Conservation (phyloP, 30 jellyfish, hydroid and myxozoan genomes). For the Nemopilema nomurai region DNA sequence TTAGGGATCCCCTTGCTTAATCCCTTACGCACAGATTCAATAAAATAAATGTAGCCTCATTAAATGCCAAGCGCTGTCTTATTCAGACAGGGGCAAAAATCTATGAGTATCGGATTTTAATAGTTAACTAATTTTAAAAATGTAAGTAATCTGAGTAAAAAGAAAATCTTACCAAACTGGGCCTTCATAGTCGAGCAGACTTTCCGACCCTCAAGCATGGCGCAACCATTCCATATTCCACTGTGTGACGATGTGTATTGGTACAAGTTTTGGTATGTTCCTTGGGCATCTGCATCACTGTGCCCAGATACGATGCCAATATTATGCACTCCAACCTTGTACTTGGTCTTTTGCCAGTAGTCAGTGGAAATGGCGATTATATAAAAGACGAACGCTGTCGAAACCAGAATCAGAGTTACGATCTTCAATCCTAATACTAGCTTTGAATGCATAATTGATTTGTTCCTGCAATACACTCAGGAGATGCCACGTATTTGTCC, state of each 20-base stretch:
- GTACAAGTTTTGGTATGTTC: slow-evolving; percentile 17
- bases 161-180: slow-evolving; percentile 12
- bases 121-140: no score
- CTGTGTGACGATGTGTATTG: slow-evolving; percentile 61
- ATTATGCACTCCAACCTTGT: slow-evolving; percentile 50
- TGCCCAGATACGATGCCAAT: slow-evolving; percentile 25
- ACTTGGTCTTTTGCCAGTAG: slow-evolving; percentile 83
- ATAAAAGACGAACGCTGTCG: slow-evolving; percentile 66
- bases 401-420: slow-evolving; percentile 38
- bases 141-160: no score
- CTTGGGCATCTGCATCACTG: not conserved
- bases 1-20: no score
- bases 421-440: slow-evolving; percentile 46
- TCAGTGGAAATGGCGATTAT: slow-evolving; percentile 76
- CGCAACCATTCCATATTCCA: slow-evolving; percentile 74
- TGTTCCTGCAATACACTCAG: not conserved
- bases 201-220: slow-evolving; percentile 26
- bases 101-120: no score
- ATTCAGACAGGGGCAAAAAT: no score
- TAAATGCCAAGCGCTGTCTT: no score
- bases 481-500: not conserved
- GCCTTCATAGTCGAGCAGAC: slow-evolving; percentile 31
- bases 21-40: no score
- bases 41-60: no score
- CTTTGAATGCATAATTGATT: slow-evolving; percentile 35